A percentile compares a stretch with the other conserved stretches of the same genome.
Conservation (phyloP, 2,113 vertebrate genomes). For the Mustela nigripes region DNA sequence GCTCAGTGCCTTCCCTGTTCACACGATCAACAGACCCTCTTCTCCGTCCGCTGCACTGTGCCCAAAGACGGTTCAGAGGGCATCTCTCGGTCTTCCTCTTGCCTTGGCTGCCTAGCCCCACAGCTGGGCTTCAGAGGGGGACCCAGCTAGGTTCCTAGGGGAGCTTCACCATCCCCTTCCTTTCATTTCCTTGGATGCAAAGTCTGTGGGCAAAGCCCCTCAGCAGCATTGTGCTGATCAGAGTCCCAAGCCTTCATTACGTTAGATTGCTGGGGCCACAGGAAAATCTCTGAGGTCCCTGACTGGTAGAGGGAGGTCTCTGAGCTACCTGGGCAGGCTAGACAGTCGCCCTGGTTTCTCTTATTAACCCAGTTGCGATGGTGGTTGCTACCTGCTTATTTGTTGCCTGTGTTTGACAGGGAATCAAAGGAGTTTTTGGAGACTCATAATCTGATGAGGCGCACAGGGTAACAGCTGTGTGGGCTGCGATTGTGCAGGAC, state of each 20-base stretch:
- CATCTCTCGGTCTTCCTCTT: neutral
- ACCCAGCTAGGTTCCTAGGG: neutral
- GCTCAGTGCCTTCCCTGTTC: neutral
- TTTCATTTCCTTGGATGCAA: conserved; percentile 52
- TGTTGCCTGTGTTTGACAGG: conserved; percentile 44
- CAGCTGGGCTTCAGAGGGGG: conserved; percentile 37
- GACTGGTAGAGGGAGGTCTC: neutral
- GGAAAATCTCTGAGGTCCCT: neutral
- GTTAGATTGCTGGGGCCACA: neutral
- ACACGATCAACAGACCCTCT: neutral
- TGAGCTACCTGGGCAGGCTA: rapidly evolving
- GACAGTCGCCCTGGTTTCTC: rapidly evolving
- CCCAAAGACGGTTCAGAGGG: neutral
- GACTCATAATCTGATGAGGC: conserved; percentile 78
- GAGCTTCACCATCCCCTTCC: conserved; percentile 5
- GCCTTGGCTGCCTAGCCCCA: neutral
- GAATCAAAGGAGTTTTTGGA: conserved; percentile 69
- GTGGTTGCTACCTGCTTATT: neutral
- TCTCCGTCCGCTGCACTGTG: neutral
- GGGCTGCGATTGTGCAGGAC: neutral
- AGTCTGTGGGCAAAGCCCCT: neutral
- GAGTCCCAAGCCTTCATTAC: conserved; percentile 22
- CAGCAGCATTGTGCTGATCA: neutral
- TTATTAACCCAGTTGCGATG: neutral
- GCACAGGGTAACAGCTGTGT: conserved; percentile 42